These are phyloP conservation scores for Gila orcuttii DNA, from an alignment of 2,113 vertebrate genomes.

Conservation along the genomic window DNA sequence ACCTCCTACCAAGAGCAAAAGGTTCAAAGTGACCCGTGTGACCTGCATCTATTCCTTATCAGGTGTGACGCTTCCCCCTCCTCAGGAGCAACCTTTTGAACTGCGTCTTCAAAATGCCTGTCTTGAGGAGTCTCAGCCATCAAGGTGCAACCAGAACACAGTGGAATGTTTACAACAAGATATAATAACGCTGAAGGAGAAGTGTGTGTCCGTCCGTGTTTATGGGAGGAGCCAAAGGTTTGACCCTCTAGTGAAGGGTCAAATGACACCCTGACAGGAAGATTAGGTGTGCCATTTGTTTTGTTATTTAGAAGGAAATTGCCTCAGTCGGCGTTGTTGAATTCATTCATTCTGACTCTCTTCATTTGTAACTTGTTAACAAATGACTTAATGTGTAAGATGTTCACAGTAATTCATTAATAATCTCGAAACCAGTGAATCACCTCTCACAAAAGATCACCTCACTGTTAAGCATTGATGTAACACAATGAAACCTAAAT, in stretches of 20 bases:
- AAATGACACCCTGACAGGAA: slow-evolving; percentile 19
- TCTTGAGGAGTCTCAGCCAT: slow-evolving; percentile 55
- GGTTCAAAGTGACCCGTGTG: slow-evolving; percentile 15
- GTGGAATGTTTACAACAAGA: slow-evolving; percentile 71
- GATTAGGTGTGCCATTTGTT: neutral
- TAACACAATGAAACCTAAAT: slow-evolving; percentile 22
- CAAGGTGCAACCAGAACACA: slow-evolving; percentile 60
- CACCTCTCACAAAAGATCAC: slow-evolving; percentile 29
- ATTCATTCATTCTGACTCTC: neutral
- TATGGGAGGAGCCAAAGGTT: neutral
- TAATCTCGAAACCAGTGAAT: slow-evolving; percentile 12
- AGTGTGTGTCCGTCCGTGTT: neutral
- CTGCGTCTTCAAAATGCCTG: slow-evolving; percentile 57
- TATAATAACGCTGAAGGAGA: slow-evolving; percentile 2
- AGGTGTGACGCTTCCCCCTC: slow-evolving; percentile 49
- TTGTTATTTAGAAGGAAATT: neutral
- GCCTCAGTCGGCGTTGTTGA: neutral
- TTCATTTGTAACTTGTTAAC: slow-evolving; percentile 21
- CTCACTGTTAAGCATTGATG: slow-evolving; percentile 27
- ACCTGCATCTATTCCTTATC: slow-evolving; percentile 62
- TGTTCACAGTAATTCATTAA: slow-evolving; percentile 25
- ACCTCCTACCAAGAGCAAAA: slow-evolving; percentile 26
- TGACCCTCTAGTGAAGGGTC: slow-evolving; percentile 18
- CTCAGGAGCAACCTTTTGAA: slow-evolving; percentile 69
- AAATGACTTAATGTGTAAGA: slow-evolving; percentile 19